Percentiles rank a stretch among this genome's conserved stretches.
phyloP scores from a whole-genome alignment of 2,113 vertebrate species.

The Castor canadensis region DNA sequence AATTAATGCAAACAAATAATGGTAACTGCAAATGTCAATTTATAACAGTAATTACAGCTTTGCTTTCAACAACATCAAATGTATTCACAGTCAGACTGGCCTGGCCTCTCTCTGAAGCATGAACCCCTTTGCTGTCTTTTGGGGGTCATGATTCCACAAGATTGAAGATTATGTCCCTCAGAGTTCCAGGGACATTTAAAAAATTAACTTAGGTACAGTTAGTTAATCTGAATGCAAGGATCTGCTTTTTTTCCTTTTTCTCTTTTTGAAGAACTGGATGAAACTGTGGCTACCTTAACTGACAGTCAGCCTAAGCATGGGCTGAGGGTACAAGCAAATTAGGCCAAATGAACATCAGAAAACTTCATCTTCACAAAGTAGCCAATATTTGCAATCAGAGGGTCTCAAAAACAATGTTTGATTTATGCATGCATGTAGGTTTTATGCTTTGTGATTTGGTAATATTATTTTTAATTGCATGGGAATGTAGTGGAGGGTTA shows the following conservation, averaged over 20 bases:
- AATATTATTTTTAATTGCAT: background rate
- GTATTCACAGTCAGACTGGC: background rate
- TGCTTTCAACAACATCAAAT: background rate
- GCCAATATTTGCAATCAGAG: background rate
- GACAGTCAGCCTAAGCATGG: background rate
- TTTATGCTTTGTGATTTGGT: background rate
- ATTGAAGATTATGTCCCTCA: background rate
- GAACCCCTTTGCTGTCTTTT: background rate
- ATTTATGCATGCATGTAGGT: background rate
- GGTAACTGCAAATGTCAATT: background rate
- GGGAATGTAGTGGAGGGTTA: background rate
- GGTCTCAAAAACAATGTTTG: slow-evolving; percentile 10
- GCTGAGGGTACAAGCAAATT: background rate
- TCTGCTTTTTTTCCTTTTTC: too few relatives aligned
- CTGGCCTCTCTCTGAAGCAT: background rate
- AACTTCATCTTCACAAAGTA: background rate
- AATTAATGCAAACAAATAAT: background rate
- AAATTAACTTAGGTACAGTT: background rate
- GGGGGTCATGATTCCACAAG: background rate
- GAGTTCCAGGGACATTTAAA: background rate
- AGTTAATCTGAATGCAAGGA: too few relatives aligned
- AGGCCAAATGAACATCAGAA: too few relatives aligned
- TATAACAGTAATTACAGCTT: background rate
- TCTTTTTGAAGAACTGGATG: too few relatives aligned
- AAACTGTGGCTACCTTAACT: background rate